Conservation (phyloP, 2,113 vertebrate species). For the Ptilonorhynchus violaceus region DNA sequence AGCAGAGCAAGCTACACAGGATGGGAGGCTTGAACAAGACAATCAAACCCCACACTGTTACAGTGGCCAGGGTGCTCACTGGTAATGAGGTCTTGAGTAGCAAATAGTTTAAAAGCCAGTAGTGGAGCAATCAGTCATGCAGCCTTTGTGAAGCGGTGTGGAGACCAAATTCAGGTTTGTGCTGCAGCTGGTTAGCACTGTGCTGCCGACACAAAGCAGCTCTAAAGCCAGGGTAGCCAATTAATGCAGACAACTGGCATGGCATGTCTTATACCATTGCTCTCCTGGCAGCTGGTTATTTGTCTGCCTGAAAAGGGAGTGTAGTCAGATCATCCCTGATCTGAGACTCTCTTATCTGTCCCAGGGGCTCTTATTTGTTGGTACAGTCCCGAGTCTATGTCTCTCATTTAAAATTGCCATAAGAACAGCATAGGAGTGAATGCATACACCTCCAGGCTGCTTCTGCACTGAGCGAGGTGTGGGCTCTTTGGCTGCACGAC, state of each 20-base stretch:
- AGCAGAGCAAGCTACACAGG: background rate
- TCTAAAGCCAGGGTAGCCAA: background rate
- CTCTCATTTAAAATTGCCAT: background rate
- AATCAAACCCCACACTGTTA: background rate
- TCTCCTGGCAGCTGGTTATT: background rate
- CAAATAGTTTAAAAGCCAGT: background rate
- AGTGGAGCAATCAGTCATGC: background rate
- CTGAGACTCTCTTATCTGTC: background rate
- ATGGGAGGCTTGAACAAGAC: background rate
- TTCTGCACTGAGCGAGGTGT: background rate
- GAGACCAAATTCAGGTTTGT: background rate
- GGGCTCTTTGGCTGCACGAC: accelerated
- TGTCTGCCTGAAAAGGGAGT: background rate
- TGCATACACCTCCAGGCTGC: background rate
- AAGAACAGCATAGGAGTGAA: background rate
- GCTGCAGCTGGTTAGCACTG: background rate
- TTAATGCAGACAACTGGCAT: background rate
- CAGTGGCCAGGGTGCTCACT: background rate
- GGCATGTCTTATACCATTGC: background rate
- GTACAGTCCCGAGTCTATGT: background rate
- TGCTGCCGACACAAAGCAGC: background rate
- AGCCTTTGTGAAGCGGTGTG: background rate
- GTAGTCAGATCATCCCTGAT: background rate
- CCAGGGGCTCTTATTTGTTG: background rate
- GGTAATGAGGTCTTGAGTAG: background rate